Evolutionary conservation across 1,140 invertebrate genomes (phyloP).

Genomic region (Marisa cornuarietis): DNA sequence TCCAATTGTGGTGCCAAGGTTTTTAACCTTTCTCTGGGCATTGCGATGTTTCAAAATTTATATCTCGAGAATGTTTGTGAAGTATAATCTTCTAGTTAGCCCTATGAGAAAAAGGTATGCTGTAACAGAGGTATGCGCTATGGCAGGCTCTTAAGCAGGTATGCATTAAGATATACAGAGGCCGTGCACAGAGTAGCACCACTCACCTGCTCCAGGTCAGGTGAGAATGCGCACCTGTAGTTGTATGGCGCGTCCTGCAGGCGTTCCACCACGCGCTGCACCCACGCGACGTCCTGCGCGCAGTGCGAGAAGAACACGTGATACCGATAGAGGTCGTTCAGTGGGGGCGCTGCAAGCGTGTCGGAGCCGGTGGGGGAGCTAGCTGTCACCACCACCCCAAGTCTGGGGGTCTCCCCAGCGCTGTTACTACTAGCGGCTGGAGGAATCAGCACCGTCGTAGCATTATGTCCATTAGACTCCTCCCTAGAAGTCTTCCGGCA

Average conservation of each 20-base stretch:
- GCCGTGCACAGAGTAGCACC: neutral
- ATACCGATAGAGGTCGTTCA: slow-evolving; percentile 56
- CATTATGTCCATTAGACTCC: no score
- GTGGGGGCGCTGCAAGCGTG: slow-evolving; percentile 41
- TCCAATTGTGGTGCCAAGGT: no score
- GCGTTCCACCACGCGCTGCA: slow-evolving; percentile 44
- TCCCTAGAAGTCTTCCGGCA: no score
- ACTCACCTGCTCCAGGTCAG: slow-evolving; percentile 27
- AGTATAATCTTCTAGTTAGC: neutral
- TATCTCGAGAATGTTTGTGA: no score
- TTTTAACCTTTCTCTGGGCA: no score
- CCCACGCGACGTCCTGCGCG: slow-evolving; percentile 50
- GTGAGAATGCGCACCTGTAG: slow-evolving; percentile 50
- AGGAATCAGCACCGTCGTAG: no score
- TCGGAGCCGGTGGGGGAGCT: slow-evolving; percentile 20
- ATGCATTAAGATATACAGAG: neutral
- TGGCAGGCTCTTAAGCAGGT: no score
- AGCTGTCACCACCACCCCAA: neutral
- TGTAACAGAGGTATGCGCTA: neutral
- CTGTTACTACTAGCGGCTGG: neutral
- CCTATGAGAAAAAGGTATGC: neutral
- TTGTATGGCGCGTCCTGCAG: slow-evolving; percentile 50
- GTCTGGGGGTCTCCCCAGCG: neutral
- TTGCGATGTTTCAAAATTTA: no score
- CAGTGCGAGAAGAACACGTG: slow-evolving; percentile 60